These are phyloP conservation scores for Alcedo atthis DNA, from an alignment of 2,797 vertebrate species.

Conservation along the genomic window DNA sequence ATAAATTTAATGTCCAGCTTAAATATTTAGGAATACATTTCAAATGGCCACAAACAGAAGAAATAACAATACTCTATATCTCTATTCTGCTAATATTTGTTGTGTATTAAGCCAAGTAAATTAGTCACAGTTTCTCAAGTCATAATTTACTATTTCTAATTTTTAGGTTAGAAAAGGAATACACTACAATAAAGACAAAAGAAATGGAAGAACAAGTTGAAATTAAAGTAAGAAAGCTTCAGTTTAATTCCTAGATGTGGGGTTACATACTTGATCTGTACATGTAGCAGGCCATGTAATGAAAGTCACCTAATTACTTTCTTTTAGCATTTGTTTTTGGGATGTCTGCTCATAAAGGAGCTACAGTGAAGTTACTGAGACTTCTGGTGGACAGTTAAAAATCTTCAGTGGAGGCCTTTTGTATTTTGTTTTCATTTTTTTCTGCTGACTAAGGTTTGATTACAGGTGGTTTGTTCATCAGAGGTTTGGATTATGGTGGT, in stretches of 20 bases:
- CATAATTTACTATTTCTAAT: not conserved
- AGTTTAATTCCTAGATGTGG: not conserved
- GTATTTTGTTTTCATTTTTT: not conserved
- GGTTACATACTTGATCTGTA: not conserved
- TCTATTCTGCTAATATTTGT: not conserved
- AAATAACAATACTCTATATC: not conserved
- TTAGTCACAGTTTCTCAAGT: not conserved
- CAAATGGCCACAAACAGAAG: not conserved
- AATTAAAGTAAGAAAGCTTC: constrained; percentile 89
- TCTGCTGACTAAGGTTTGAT: not conserved
- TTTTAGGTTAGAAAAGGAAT: constrained; percentile 96
- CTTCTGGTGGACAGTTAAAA: not conserved
- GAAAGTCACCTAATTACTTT: not conserved
- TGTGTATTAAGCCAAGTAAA: not conserved
- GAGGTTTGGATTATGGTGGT: not conserved
- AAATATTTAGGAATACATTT: not conserved
- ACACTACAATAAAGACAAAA: constrained; percentile 99
- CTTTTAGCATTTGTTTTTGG: not conserved
- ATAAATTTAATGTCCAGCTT: not conserved
- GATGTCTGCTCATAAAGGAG: not conserved
- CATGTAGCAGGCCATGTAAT: not conserved
- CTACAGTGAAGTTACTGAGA: not conserved
- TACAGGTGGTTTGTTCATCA: not conserved
- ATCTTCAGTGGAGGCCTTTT: not conserved
- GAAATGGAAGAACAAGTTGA: constrained; percentile 99